Conservation (phyloP, 2,797 vertebrate species). For the Cossypha heuglini region DNA sequence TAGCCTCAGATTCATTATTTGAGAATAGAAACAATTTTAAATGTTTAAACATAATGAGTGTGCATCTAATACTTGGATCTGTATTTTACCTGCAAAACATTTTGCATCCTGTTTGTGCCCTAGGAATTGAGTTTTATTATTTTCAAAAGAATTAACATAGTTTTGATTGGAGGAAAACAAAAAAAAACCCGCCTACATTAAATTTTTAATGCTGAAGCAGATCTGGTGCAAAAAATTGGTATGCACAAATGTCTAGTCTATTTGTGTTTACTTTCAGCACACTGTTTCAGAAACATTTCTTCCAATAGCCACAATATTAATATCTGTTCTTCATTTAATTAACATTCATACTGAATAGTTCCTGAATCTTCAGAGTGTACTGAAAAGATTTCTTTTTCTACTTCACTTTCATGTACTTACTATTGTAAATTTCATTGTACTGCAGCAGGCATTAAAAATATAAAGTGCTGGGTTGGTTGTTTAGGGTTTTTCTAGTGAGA, state of each 20-base stretch:
- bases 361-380: not conserved
- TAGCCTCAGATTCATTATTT: not conserved
- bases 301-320: not conserved
- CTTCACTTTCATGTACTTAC: not conserved
- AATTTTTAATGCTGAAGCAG: not conserved
- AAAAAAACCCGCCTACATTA: not conserved
- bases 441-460: not conserved
- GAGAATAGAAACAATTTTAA: not conserved
- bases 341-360: not conserved
- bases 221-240: not conserved
- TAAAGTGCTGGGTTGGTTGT: not conserved
- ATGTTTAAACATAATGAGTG: not conserved
- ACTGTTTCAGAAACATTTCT: not conserved
- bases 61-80: not conserved
- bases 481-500: accelerated
- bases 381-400: not conserved
- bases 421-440: not conserved
- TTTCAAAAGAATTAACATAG: not conserved
- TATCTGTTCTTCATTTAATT: not conserved
- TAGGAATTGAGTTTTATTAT: not conserved
- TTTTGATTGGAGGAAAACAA: not conserved
- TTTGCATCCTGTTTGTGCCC: not conserved
- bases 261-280: not conserved
- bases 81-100: not conserved
- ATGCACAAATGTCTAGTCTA: not conserved